Base-by-base conservation (phyloP, 2,113 vertebrate species). In the Neomonachus schauinslandi region DNA sequence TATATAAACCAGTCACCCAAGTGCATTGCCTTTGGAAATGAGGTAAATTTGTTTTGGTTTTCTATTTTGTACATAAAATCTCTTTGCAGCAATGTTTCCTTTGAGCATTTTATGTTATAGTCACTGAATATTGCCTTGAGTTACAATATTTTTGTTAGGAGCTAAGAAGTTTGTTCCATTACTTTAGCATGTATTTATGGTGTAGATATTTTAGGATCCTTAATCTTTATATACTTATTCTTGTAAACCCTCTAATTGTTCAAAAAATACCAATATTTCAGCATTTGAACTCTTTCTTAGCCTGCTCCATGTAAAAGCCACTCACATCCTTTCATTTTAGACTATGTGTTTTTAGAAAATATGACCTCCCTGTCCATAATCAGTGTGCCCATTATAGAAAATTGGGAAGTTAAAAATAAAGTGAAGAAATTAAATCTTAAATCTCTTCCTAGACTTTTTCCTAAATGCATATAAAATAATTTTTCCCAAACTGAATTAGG, bases 21-120 rank as follows among this genome's bases (percentile, higher is more conserved):
- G 39, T 94, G 97, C 92, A 99, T 98, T 31, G 99, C 98, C 0
- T 99, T 99, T 63, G 99, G 99, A 89, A 99, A 98, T 99, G 98
- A 98, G 99, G 99, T 99, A 99, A 4, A 69, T 95, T 80, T 28
- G 13, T 10, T 97, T 77, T 83, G 36, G 1, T 63, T 98, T 88
- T 57, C 49, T 82, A 14, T 55, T 88, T 74, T 53, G 11, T 39
- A 11, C 9, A 14, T 91, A 95, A 46, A 72, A 53, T 80, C 36
- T 89, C 5, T 95, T 63, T 22, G n/a, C 72, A 86, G 4, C 49
- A 22, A 0, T 71, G 15, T 65, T 15, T 59, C 7, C 13, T 53
- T 31, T 59, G 33, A 59, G 13, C 36, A 69, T 67, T 55, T 51
- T 88, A 36, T 49, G 5, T 91, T 67, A 24, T 1, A 33, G 57